Percentiles rank a stretch among this genome's conserved stretches.
These are phyloP conservation scores for Cantharis lateralis DNA, from an alignment of 2,888 invertebrate species.

Conservation along the genomic window DNA sequence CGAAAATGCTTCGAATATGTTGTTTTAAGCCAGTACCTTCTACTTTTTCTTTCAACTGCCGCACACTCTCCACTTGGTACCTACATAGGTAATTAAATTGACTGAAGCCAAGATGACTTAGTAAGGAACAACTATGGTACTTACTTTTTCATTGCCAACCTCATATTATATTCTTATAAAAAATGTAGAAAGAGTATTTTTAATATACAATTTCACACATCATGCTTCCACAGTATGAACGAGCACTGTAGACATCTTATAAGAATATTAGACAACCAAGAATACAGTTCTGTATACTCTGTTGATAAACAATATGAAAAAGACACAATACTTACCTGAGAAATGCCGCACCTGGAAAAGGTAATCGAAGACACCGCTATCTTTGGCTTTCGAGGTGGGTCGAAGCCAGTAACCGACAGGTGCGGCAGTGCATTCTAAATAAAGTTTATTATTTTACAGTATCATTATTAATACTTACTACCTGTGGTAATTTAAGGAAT, in stretches of 20 bases:
- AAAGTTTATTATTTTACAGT: constrained; percentile 18
- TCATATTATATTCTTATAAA: too few species aligned
- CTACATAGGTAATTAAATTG: too few species aligned
- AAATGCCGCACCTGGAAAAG: constrained; percentile 13
- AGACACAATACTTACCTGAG: constrained; percentile 30
- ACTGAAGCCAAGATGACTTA: too few species aligned
- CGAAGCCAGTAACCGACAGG: constrained; percentile 44
- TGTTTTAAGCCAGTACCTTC: too few species aligned
- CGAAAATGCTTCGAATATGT: too few species aligned
- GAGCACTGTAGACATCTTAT: not conserved
- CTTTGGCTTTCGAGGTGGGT: constrained; percentile 33
- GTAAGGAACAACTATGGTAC: too few species aligned
- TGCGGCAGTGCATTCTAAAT: constrained; percentile 41
- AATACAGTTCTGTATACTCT: not conserved
- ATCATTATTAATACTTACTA: not conserved
- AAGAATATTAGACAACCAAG: not conserved
- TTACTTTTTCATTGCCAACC: too few species aligned
- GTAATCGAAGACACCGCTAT: constrained; percentile 45
- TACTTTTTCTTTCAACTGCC: too few species aligned
- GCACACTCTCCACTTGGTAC: too few species aligned
- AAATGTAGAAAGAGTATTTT: too few species aligned
- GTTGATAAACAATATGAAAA: not conserved
- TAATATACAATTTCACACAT: too few species aligned
- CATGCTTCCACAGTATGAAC: too few species aligned
- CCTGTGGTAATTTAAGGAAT: constrained; percentile 2